Evolutionary conservation across 2,888 invertebrate species (phyloP), one percentile per base, ranked within the genome.

Genomic region (Serripes groenlandicus): DNA sequence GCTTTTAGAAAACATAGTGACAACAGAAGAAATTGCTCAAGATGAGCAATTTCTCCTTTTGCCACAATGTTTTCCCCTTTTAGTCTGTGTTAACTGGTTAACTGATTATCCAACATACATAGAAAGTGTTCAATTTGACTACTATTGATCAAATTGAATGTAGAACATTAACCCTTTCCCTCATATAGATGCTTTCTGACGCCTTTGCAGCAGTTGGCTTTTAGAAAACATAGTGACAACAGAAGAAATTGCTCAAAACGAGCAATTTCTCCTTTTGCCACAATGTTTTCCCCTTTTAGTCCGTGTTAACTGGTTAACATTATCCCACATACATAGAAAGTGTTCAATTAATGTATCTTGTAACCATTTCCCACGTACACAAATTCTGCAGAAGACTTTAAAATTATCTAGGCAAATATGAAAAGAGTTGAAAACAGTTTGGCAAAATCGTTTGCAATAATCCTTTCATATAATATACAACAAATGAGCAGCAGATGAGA

Each of bases 181-280:
- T 11, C 42, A 42, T 15, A 42, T 7, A 11, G 42, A 7, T 15
- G 42, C 7, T 15, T 42, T 42, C 15, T 42, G 42, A 49, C 2
- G 49, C 2, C 7, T 42, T 15, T 42, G 42, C 15, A 15, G 42
- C 7, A 42, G 42, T 11, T 7, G 42, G 42, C 42, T 15, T 42
- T 42, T 42, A n/a, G 42, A 56, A 56, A 56, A 56, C 56, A 15
- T n/a, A 15, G 56, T 56, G 56, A n/a, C 11, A 56, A 56, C 9
- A 56, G 56, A 23, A n/a, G 23, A n/a, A 56, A 56, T 15, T 15
- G 56, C 18, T n/a, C 5, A 7, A 15, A n/a, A 56, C n/a, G n/a
- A 56, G 56, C 56, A 56, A 15, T 56, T 56, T 56, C 56, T 56
- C 56, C 56, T 56, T 56, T 56, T 56, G 11, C 56, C 56, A 56